Evolutionary conservation across 2,797 vertebrate species (phyloP), one percentile per base, ranked within the genome.

Genomic region (Parotocinclus haroldoi): DNA sequence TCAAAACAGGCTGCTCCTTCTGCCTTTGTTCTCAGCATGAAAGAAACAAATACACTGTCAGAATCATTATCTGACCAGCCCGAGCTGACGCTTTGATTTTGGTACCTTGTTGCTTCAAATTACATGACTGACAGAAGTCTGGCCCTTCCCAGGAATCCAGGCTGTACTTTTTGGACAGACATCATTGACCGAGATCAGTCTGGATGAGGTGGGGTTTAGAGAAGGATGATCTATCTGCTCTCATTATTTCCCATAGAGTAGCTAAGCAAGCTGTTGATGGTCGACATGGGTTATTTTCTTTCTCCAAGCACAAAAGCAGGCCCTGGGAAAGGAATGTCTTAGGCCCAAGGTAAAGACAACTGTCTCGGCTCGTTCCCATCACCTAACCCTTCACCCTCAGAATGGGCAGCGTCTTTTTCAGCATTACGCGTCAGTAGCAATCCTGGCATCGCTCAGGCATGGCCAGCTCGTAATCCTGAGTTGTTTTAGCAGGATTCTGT

Each of bases 271-370:
- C 77, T 84, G 74, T 82, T 87, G 83, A 67, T 86, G 84, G 84
- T 79, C 83, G 77, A 81, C 82, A 80, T 0, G 1, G 50, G 66
- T 83, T 87, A 86, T 85, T 88, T 89, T 89, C 84, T 89, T 88
- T 88, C 82, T 90, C 85, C 83, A 74, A 78, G 81, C 86, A 90
- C 85, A 91, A 90, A 90, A 85, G 84, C 59, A 1, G 58, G 80
- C 84, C 86, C 89, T 91, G 89, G 89, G 90, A 92, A 90, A 89
- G 85, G 90, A 92, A 92, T 92, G 90, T 92, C 90, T 92, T 91
- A 84, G 85, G 89, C 71, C 83, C 79, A 89, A 91, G 87, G 85
- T 91, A 91, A 91, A 92, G 90, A 90, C 85, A 92, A 91, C 88
- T 84, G 75, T 85, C 84, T 72, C 78, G 58, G 84, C 84, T 79